Base-by-base conservation (phyloP, 2,113 vertebrate species). In the human region DNA sequence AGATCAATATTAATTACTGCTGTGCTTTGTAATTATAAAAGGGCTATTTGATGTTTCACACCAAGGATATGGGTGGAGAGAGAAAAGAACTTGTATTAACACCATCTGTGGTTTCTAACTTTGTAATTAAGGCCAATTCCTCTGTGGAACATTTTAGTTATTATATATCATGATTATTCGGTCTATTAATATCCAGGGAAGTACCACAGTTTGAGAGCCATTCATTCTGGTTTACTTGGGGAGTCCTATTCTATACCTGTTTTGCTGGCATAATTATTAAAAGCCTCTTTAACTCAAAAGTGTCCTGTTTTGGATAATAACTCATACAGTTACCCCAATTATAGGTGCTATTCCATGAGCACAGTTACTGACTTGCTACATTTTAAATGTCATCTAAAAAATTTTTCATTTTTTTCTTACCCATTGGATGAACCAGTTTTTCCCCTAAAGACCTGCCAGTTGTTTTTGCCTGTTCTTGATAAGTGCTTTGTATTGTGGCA, bases 1-100 rank as follows among this genome's bases (percentile, higher is more conserved):
- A 93, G 76, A 93, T 95, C 86, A 94, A 59, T 94, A 68, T 96
- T 96, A 90, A 73, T 94, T 81, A 96, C 75, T 80, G 50, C 92
- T 85, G 72, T 88, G 87, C 86, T 64, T 0, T 61, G 8, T 93
- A 84, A 92, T 90, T 93, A 73, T 72, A 43, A 91, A 92, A 92
- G 38, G 90, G 78, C 70, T 89, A 23, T 89, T 83, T 78, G 87
- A 81, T 91, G 25, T 68, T 93, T 48, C 68, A 66, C 70, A 79
- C 81, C 5, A 73, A 38, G 68, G 40, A 59, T 81, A n/a, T 50
- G n/a, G 43, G 23, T 85, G 50, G 80, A 90, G 45, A 40, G 50
- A 80, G 32, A 90, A 57, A 80, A 35, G 8, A 82, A 95, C 12
- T 73, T 93, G 78, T 40, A 43, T 90, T 61, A 91, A 52, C 13